phyloP scores from a whole-genome alignment of 2,888 invertebrate genomes.

The Catocala nupta region DNA sequence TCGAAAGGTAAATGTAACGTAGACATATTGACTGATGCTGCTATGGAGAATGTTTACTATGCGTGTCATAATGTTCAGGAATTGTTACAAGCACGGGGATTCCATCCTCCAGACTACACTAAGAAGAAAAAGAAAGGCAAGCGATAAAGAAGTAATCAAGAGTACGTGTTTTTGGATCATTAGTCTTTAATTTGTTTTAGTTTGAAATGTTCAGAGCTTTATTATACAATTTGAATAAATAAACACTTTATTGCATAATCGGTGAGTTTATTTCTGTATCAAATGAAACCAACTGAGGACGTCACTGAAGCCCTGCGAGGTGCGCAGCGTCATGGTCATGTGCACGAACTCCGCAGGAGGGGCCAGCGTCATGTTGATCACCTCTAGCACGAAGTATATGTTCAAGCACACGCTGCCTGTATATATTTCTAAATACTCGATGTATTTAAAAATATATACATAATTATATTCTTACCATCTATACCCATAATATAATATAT shows the following conservation, averaged over 20 bases:
- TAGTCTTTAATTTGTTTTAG: neutral
- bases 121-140: conserved; percentile 95
- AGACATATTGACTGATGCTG: conserved; percentile 95
- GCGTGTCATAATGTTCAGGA: conserved; percentile 98
- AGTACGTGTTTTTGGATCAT: neutral
- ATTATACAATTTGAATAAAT: neutral
- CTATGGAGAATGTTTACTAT: conserved; percentile 97
- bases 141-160: conserved; percentile 62
- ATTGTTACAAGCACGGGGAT: conserved; percentile 94
- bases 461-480: too few species aligned
- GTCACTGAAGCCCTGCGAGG: conserved; percentile 49
- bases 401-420: too few species aligned
- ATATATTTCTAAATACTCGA: too few species aligned
- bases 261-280: neutral
- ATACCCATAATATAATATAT: too few species aligned
- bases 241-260: neutral
- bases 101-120: conserved; percentile 95
- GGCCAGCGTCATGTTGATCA: too few species aligned
- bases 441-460: too few species aligned
- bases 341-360: conserved; percentile 40
- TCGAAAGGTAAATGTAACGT: conserved; percentile 90
- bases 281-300: conserved; percentile 2
- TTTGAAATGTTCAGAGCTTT: neutral
- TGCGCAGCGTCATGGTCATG: conserved; percentile 40
- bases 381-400: too few species aligned